These are phyloP conservation scores for Hermetia illucens DNA, from an alignment of 1,140 invertebrate species.

Conservation along the genomic window DNA sequence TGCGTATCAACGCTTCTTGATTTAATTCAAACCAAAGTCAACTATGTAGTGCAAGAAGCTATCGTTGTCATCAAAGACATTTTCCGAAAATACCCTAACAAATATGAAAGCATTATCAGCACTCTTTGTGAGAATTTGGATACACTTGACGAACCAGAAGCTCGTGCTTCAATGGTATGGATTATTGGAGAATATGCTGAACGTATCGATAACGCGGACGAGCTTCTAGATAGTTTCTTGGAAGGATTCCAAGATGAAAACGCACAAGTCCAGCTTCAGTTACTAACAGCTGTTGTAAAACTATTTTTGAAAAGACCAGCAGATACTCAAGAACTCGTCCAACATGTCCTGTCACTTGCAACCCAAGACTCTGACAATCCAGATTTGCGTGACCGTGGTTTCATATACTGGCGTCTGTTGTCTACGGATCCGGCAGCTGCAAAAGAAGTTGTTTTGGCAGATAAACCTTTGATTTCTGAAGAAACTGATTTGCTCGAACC, in stretches of 20 bases:
- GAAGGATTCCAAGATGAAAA: conserved; percentile 99
- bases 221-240: conserved; percentile 93
- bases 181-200: conserved; percentile 99
- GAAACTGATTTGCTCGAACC: conserved; percentile 98
- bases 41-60: conserved; percentile 99
- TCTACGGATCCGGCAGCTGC: conserved; percentile 98
- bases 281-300: conserved; percentile 97
- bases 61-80: conserved; percentile 99
- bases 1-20: conserved; percentile 98
- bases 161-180: conserved; percentile 99
- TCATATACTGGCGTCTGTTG: conserved; percentile 98
- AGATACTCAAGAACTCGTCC: conserved; percentile 96
- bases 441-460: conserved; percentile 98
- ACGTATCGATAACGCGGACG: conserved; percentile 98
- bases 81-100: conserved; percentile 99
- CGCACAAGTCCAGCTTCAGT: conserved; percentile 93
- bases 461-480: conserved; percentile 98
- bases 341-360: conserved; percentile 82
- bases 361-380: conserved; percentile 99
- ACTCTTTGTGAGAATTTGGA: conserved; percentile 98
- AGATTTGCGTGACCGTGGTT: conserved; percentile 94
- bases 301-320: conserved; percentile 95
- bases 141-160: conserved; percentile 97
- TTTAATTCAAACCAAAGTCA: conserved; percentile 98
- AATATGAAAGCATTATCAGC: conserved; percentile 99